Evolutionary conservation across 64 coral and sea anemone species (phyloP), one percentile per base, ranked within the genome.

Genomic region (Pocillopora damicornis): DNA sequence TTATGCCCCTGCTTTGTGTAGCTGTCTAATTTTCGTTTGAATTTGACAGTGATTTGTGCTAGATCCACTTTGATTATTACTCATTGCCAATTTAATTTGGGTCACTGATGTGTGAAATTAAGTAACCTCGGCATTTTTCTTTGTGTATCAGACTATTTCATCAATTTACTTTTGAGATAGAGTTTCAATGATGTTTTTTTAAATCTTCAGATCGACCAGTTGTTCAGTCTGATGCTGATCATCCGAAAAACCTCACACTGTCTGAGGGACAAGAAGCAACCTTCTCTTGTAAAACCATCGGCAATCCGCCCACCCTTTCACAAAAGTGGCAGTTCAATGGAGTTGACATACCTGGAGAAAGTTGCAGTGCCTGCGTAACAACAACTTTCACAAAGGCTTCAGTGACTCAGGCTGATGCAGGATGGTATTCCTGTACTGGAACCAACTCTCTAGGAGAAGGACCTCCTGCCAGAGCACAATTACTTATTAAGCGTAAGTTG

Each of bases 271-370:
- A 66, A 26, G 74, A 60, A 16, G 95, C 81, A 22, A 79, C 74
- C 15, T 98, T 98, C 61, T 74, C 11, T 11, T 98, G 95, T 75
- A 86, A 65, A 79, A 92, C 87, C 58, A 93, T 84, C 36, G 95
- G 95, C 22, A 98, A 93, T 17, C 95, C 95, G 22, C 13, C 37
- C 1, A 77, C 88, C 1, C 37, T 57, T 4, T 57, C 73, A 10
- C 82, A 91, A 72, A 75, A 79, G 16, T 98, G 95, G 95, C 88
- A 93, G 35, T 78, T 98, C 20, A 91, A 93, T 79, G 91, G 80
- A 45, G 73, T 42, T 15, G 87, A 89, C 59, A 87, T 98, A 36
- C 42, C 88, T 59, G 75, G 71, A 15, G 82, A n/a, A 58, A 18
- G 13, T n/a, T 77, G 72, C 37, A 59, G 13, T 17, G 9, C 35